Evolutionary conservation across 1,140 invertebrate genomes (phyloP), one percentile per base, ranked within the genome.

Genomic region (Sinella curviseta): DNA sequence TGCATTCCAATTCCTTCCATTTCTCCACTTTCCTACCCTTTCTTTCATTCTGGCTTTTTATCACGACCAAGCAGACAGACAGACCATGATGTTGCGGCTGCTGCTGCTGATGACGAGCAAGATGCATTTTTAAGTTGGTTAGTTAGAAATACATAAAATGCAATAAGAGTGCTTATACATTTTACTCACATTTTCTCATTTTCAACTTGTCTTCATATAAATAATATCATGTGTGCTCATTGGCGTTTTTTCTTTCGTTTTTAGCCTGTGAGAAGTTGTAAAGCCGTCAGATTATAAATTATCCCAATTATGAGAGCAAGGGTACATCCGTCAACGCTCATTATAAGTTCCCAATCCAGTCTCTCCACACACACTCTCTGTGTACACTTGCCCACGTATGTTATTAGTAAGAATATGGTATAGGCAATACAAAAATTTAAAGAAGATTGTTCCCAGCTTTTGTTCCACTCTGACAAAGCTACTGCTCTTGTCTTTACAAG

Each of bases 231-330:
- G 31, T 70, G 65, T 30, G 24, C 24, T 60, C 57, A 60, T 48
- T 48, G 8, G 20, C 8, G 20, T 8, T 48, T 12, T 48, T 48
- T 48, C 20, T 48, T 48, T 12, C 8, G 8, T 48, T 12, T 48
- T 48, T 48, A 48, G 28, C 28, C 31, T 33, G 57, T 65, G 65
- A 70, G 65, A 70, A 70, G 78, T 54, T 75, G 78, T 78, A 78
- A 78, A 78, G 55, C 78, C 78, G 78, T 78, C 78, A 78, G 78
- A 74, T 75, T 78, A 78, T 78, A 78, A 78, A 78, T 78, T 78
- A 78, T 78, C 78, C 73, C 78, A 78, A 78, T 78, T 78, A 78
- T 78, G 78, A 78, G 78, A 78, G 70, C 78, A 75, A 78, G 78
- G 78, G 78, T 65, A 78, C 54, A 78, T 78, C 78, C 78, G 78